These are phyloP conservation scores for Coelinius sp. DNA, from an alignment of 2,888 invertebrate species.

Conservation along the genomic window DNA sequence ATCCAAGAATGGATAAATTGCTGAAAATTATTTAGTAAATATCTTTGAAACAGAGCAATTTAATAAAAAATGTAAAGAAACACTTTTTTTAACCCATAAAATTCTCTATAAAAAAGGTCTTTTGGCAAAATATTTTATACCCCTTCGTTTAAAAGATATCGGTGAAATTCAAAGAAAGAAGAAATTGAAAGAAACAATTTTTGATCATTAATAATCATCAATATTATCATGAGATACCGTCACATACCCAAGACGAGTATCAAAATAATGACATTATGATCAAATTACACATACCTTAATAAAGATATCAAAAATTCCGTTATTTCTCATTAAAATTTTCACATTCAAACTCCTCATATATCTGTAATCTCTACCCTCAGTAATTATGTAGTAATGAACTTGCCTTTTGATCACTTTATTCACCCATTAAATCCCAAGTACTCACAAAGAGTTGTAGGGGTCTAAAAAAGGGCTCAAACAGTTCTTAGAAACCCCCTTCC, in stretches of 20 bases:
- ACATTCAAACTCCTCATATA: constrained; percentile 1
- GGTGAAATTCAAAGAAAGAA: too few relatives aligned
- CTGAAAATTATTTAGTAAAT: neutral
- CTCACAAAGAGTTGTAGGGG: neutral
- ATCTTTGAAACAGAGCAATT: too few relatives aligned
- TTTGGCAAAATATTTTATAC: too few relatives aligned
- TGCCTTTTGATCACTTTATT: constrained; percentile 25
- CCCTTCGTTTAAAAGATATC: too few relatives aligned
- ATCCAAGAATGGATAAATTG: neutral
- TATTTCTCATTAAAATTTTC: constrained; percentile 5
- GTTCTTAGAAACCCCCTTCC: neutral
- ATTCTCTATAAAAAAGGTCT: too few relatives aligned
- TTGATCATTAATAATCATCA: too few relatives aligned
- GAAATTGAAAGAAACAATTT: too few relatives aligned
- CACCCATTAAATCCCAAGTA: constrained; percentile 16
- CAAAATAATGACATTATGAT: too few relatives aligned
- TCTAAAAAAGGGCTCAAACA: neutral
- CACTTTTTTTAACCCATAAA: too few relatives aligned
- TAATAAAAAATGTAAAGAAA: too few relatives aligned
- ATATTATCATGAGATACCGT: too few relatives aligned
- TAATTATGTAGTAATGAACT: constrained; percentile 23
- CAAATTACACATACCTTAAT: constrained; percentile 10
- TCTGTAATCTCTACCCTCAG: constrained; percentile 4
- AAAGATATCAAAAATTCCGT: neutral
- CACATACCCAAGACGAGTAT: too few relatives aligned